Percentiles rank a stretch among this genome's conserved stretches.
Conservation (phyloP, 2,888 invertebrate species). For the Zygaena filipendulae region DNA sequence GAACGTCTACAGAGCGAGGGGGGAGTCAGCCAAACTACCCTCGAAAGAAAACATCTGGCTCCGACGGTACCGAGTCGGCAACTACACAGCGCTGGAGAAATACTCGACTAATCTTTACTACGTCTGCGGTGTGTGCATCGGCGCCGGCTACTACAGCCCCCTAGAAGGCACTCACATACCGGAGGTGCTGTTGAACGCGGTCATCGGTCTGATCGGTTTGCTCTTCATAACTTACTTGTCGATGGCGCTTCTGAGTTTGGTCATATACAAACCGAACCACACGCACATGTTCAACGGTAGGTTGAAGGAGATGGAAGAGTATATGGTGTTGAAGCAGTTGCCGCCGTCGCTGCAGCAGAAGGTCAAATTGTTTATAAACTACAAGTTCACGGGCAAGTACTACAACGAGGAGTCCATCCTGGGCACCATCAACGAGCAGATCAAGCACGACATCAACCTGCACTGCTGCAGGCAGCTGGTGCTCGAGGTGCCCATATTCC, state of each 20-base stretch:
- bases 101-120: constrained; percentile 32
- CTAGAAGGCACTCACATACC: constrained; percentile 23
- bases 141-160: constrained; percentile 28
- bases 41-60: constrained; percentile 21
- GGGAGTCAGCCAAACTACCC: background rate
- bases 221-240: constrained; percentile 28
- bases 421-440: constrained; percentile 41
- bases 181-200: constrained; percentile 25
- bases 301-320: constrained; percentile 29
- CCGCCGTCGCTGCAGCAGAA: constrained; percentile 30
- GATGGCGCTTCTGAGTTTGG: constrained; percentile 27
- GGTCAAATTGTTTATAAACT: constrained; percentile 32
- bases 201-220: constrained; percentile 27
- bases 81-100: constrained; percentile 21
- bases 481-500: constrained; percentile 62
- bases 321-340: constrained; percentile 28
- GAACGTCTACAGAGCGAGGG: constrained; percentile 19
- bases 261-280: constrained; percentile 28
- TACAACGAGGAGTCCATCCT: constrained; percentile 34
- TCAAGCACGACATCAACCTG: constrained; percentile 65
- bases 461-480: constrained; percentile 64
- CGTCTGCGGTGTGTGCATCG: constrained; percentile 29
- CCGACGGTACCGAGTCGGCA: constrained; percentile 18
- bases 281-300: constrained; percentile 29
- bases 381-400: constrained; percentile 36